Percentiles rank a stretch among this genome's conserved stretches.
Conservation (phyloP, 1,140 invertebrate genomes). For the Heterodera carotae region DNA sequence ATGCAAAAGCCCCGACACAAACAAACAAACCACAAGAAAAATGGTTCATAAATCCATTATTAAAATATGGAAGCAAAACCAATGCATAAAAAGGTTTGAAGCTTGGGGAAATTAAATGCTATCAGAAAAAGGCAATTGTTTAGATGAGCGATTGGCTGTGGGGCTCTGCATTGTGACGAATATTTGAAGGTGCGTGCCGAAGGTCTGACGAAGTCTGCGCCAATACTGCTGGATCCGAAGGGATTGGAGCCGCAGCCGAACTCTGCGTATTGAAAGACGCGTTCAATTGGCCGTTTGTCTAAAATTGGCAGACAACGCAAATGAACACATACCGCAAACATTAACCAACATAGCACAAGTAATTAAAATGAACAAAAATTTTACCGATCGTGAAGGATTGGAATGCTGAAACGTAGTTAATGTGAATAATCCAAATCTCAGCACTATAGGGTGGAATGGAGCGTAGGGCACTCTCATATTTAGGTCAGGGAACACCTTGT, state of each 20-base stretch:
- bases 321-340: slow-evolving; percentile 14
- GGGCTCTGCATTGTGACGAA: not conserved
- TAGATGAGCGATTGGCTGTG: slow-evolving; percentile 22
- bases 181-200: not conserved
- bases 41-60: too few relatives aligned
- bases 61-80: too few relatives aligned
- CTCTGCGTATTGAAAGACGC: not conserved
- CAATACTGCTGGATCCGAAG: not conserved
- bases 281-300: slow-evolving; percentile 19
- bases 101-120: too few relatives aligned
- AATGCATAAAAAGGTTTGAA: too few relatives aligned
- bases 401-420: slow-evolving; percentile 47
- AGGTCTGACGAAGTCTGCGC: not conserved
- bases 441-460: too few relatives aligned
- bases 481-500: too few relatives aligned
- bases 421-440: slow-evolving; percentile 11
- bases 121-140: too few relatives aligned
- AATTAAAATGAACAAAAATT: not conserved
- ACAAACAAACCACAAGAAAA: too few relatives aligned
- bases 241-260: not conserved
- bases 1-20: too few relatives aligned
- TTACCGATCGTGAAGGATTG: slow-evolving; percentile 56
- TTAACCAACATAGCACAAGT: not conserved
- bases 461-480: too few relatives aligned
- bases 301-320: slow-evolving; percentile 19